Evolutionary conservation across 64 coral and sea anemone species (phyloP).

Genomic region (Montipora cactus): DNA sequence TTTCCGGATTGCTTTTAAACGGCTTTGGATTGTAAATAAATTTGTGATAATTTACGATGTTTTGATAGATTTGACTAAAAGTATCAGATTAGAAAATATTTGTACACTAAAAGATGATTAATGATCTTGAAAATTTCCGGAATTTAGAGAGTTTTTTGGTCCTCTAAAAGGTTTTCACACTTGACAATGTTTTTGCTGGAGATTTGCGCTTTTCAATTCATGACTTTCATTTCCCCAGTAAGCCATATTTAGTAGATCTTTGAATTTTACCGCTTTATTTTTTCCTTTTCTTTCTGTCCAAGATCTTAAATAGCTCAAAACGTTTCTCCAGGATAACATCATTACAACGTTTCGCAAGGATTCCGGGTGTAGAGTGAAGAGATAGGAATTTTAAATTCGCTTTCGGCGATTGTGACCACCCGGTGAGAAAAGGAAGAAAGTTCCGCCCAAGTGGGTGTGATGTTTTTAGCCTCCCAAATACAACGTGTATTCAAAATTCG

Average conservation of each 20-base stretch:
- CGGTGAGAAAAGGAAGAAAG: neutral
- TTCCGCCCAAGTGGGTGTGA: neutral
- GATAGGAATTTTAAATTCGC: no score
- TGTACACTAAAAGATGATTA: neutral
- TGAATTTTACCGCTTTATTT: neutral
- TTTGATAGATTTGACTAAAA: neutral
- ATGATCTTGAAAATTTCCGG: neutral
- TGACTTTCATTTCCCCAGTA: no score
- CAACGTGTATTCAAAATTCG: neutral
- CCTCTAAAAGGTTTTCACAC: neutral
- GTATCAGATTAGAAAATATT: neutral
- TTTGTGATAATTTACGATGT: neutral
- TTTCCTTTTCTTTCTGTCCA: neutral
- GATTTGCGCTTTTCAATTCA: neutral
- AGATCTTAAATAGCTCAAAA: neutral
- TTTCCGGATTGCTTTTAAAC: neutral
- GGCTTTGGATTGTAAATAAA: neutral
- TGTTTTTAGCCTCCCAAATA: neutral
- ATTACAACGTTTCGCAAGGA: neutral
- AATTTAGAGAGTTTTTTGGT: neutral
- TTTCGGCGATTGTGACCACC: neutral
- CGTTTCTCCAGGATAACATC: neutral
- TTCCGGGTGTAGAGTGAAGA: neutral
- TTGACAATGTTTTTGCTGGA: neutral
- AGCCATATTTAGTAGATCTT: neutral